phyloP scores from a whole-genome alignment of 2,888 invertebrate species.

The Pycnomerus fuliginosus region DNA sequence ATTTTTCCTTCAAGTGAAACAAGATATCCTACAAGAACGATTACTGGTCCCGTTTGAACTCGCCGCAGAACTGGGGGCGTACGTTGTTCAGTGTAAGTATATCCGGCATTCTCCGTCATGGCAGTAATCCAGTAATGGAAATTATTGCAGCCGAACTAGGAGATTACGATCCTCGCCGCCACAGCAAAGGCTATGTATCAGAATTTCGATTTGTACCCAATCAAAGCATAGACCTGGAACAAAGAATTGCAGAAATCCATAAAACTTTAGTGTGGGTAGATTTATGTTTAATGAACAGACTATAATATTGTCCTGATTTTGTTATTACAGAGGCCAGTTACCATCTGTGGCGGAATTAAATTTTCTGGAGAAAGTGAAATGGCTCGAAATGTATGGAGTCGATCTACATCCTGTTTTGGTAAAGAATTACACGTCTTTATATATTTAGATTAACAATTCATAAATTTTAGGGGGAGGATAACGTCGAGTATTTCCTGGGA shows the following conservation, averaged over 20 bases:
- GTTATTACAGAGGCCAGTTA: slow-evolving; percentile 71
- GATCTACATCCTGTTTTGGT: slow-evolving; percentile 85
- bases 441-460: slow-evolving; percentile 4
- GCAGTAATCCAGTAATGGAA: no score
- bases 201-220: slow-evolving; percentile 92
- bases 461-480: slow-evolving; percentile 89
- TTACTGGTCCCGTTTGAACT: slow-evolving; percentile 88
- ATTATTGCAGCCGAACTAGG: slow-evolving; percentile 83
- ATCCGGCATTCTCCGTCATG: no score
- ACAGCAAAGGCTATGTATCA: slow-evolving; percentile 87
- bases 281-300: slow-evolving; percentile 5
- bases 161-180: slow-evolving; percentile 87
- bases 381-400: slow-evolving; percentile 98
- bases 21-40: slow-evolving; percentile 92
- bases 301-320: neutral
- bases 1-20: slow-evolving; percentile 94
- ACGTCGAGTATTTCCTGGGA: slow-evolving; percentile 93
- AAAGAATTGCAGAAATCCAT: slow-evolving; percentile 84
- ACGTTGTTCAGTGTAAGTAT: slow-evolving; percentile 92
- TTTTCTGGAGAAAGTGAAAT: slow-evolving; percentile 96
- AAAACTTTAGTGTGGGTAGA: slow-evolving; percentile 77
- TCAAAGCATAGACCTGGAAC: slow-evolving; percentile 88
- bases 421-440: slow-evolving; percentile 6
- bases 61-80: slow-evolving; percentile 88
- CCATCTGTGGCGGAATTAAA: slow-evolving; percentile 92